These are phyloP conservation scores for Calameuta filiformis DNA, from an alignment of 2,888 invertebrate genomes.

Conservation along the genomic window DNA sequence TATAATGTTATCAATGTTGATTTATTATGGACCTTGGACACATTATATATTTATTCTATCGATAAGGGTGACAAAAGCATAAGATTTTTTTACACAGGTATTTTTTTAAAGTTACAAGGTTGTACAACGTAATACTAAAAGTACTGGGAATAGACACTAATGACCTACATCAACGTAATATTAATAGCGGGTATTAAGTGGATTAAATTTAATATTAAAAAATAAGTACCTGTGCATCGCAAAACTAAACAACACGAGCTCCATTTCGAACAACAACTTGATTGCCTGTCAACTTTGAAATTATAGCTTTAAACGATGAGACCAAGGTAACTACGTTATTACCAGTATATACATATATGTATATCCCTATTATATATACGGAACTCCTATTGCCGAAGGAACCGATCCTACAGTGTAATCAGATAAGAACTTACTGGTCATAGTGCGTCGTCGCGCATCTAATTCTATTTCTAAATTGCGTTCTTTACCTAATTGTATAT, in stretches of 20 bases:
- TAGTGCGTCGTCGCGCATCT: neutral
- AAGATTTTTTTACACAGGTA: too few species aligned
- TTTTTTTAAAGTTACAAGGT: too few species aligned
- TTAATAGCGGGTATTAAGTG: too few species aligned
- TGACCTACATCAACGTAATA: too few species aligned
- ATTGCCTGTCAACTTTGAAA: slow-evolving; percentile 27
- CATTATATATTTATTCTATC: too few species aligned
- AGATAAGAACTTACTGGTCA: neutral
- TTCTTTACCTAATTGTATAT: neutral
- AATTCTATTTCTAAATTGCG: neutral
- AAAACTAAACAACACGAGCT: neutral
- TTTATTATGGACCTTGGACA: too few species aligned
- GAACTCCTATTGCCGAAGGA: slow-evolving; percentile 22
- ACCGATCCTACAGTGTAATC: slow-evolving; percentile 17
- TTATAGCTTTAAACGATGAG: slow-evolving; percentile 49
- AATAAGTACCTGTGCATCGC: too few species aligned
- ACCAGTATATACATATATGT: slow-evolving; percentile 36
- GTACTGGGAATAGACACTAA: too few species aligned
- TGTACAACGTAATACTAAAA: too few species aligned
- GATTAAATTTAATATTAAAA: too few species aligned
- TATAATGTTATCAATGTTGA: too few species aligned
- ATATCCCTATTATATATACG: neutral
- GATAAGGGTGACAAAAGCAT: too few species aligned
- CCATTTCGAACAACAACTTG: slow-evolving; percentile 5
- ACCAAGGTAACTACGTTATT: slow-evolving; percentile 35